Conservation (phyloP, 2,797 vertebrate genomes). For the Mallotus villosus region DNA sequence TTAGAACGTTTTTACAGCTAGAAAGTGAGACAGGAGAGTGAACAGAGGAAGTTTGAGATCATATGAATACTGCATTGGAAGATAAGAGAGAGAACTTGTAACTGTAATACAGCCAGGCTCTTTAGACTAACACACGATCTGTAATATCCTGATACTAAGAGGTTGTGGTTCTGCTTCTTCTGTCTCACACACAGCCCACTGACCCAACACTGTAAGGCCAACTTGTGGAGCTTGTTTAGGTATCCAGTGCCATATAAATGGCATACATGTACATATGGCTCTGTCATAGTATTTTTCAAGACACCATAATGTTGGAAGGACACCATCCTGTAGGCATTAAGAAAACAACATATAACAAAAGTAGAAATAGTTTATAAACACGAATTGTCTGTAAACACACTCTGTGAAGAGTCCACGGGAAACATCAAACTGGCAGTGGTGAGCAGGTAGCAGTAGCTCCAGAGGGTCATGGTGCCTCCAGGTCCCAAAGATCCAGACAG, state of each 20-base stretch:
- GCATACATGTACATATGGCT: no score
- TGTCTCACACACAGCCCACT: no score
- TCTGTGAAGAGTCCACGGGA: not conserved
- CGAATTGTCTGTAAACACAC: constrained; percentile 1
- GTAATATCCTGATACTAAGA: no score
- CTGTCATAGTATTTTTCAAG: no score
- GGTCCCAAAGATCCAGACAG: not conserved
- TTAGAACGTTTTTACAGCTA: no score
- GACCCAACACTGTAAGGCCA: not conserved
- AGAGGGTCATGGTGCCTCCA: not conserved
- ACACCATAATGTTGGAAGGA: no score
- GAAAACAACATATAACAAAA: not conserved
- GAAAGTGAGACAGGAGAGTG: not conserved
- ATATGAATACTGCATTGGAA: not conserved
- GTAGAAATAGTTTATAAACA: not conserved
- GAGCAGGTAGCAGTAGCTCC: not conserved
- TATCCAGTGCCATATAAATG: no score
- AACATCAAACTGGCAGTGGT: not conserved
- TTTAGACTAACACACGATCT: no score
- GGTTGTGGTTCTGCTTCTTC: no score
- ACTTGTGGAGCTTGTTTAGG: not conserved
- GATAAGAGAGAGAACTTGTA: no score
- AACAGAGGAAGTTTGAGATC: not conserved
- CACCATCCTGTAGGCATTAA: no score
- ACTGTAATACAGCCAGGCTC: no score